Base-by-base conservation (phyloP, 2,113 vertebrate genomes). In the Heteronetta atricapilla region DNA sequence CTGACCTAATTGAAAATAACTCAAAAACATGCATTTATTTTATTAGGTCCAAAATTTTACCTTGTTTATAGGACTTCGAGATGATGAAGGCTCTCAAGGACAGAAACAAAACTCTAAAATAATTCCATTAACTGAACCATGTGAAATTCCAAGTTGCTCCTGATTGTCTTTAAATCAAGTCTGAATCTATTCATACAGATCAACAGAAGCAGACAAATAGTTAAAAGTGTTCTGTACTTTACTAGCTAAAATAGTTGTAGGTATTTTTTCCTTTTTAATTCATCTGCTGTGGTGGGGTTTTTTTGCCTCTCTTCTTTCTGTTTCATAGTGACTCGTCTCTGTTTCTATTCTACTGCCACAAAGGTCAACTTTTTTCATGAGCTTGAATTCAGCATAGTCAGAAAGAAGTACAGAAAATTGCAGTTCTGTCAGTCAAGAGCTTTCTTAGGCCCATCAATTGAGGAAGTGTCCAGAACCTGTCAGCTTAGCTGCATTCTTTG, bases 401-500 rank as follows among this genome's bases (percentile, higher is more conserved):
- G 64, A 95, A 96, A 73, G 59, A 94, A 95, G 80, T 62, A 63
- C 12, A 88, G 86, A 89, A 94, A 94, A 89, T 19, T 48, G 36
- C 22, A 64, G 56, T 92, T 88, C 62, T 86, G 58, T 81, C 86
- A 93, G 52, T 90, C 88, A 93, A 52, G 36, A 81, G 40, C 48
- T 80, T 70, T 59, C 81, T 93, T 68, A 83, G 63, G 87, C 63
- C n/a, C 58, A 66, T 77, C 88, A 89, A 1, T 1, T 44, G 50
- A 50, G 42, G 55, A 90, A 88, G 40, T 22, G 62, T 82, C 87
- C 73, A 86, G 64, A 85, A 89, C 25, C 38, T 81, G 42, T 63
- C 74, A 82, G 17, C 11, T 80, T 62, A 58, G 82, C 50, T 80
- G 36, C 52, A 59, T 40, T 68, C 53, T 92, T 76, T 77, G 42